Evolutionary conservation across 1,140 invertebrate genomes (phyloP).

Genomic region (Drosophila mauritiana): DNA sequence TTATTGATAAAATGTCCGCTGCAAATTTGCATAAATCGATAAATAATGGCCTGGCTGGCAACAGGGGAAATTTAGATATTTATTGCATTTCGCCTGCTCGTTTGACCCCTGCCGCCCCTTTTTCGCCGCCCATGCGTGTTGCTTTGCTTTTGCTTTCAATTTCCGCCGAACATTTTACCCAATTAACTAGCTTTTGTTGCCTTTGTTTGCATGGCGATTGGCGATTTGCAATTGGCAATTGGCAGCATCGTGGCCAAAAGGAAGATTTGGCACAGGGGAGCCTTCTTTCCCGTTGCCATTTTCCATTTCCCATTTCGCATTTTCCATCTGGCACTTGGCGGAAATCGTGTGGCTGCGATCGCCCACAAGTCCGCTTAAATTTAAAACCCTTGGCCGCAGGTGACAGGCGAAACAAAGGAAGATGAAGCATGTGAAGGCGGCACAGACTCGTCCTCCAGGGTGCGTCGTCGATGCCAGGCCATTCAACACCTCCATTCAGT

Average conservation of each 20-base stretch:
- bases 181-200: conserved; percentile 80
- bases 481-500: not conserved
- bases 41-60: conserved; percentile 61
- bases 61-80: conserved; percentile 66
- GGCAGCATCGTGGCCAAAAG: conserved; percentile 3
- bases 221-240: conserved; percentile 15
- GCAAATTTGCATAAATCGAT: conserved; percentile 80
- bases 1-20: conserved; percentile 75
- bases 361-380: conserved; percentile 13
- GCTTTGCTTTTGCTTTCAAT: conserved; percentile 72
- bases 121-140: not conserved
- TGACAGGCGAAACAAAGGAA: conserved; percentile 13
- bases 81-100: conserved; percentile 61
- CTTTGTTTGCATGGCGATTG: conserved; percentile 45
- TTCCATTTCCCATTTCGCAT: conserved; percentile 54
- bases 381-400: conserved; percentile 11
- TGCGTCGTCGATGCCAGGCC: not conserved
- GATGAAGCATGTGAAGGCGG: conserved; percentile 11
- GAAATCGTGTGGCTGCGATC: conserved; percentile 64
- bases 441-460: not conserved
- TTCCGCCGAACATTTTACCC: conserved; percentile 76
- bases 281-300: conserved; percentile 21
- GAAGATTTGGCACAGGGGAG: conserved; percentile 1
- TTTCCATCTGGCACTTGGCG: conserved; percentile 55
- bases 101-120: not conserved